Conservation (phyloP, 2,797 vertebrate species). For the Limnodromus scolopaceus region DNA sequence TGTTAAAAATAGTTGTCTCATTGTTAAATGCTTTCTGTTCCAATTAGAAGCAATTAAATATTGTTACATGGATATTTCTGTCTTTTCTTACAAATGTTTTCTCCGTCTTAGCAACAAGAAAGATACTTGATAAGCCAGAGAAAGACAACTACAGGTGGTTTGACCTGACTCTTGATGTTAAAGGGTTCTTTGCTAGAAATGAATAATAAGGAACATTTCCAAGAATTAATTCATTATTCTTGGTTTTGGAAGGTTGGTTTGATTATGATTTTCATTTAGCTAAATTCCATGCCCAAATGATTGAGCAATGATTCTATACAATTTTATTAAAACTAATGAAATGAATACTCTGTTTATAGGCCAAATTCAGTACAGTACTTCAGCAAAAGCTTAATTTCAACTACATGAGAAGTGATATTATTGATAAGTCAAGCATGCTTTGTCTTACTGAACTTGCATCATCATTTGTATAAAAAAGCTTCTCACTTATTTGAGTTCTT, state of each 20-base stretch:
- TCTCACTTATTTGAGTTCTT: background rate
- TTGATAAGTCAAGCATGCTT: slow-evolving; percentile 43
- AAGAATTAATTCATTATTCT: slow-evolving; percentile 12
- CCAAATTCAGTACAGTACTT: background rate
- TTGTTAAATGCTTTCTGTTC: background rate
- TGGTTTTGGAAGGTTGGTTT: slow-evolving; percentile 30
- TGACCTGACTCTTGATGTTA: background rate
- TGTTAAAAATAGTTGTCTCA: background rate
- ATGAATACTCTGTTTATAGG: background rate
- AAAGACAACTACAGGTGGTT: background rate
- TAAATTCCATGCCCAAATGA: background rate
- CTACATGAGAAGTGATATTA: background rate
- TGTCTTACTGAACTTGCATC: background rate
- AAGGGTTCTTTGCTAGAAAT: background rate
- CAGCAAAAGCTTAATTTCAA: slow-evolving; percentile 33
- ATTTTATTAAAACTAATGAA: slow-evolving; percentile 44
- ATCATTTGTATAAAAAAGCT: background rate
- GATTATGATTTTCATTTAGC: slow-evolving; percentile 22
- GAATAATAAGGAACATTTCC: background rate
- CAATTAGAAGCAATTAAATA: background rate
- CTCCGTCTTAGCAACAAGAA: background rate
- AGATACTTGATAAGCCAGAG: background rate
- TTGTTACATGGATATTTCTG: background rate
- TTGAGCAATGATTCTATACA: background rate
- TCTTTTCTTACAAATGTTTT: background rate